Percentiles rank a stretch among this genome's conserved stretches.
These are phyloP conservation scores for Lymantria dispar DNA, from an alignment of 2,888 invertebrate species.

Conservation along the genomic window DNA sequence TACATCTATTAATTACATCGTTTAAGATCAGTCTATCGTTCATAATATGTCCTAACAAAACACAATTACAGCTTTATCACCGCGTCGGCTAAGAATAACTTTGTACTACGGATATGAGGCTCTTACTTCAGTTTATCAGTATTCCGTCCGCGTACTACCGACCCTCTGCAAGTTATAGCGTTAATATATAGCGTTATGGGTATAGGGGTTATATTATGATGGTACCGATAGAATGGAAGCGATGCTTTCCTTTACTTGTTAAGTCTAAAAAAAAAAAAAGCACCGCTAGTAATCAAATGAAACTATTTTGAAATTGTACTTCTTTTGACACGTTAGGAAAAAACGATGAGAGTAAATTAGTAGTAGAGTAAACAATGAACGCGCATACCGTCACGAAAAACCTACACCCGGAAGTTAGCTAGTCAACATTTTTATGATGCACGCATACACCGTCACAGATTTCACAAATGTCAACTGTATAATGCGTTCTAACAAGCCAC, in stretches of 20 bases:
- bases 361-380: no score
- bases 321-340: no score
- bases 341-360: no score
- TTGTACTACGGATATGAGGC: constrained; percentile 57
- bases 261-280: not conserved
- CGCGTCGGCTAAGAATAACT: constrained; percentile 4
- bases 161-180: constrained; percentile 34
- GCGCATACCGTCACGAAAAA: no score
- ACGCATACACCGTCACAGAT: no score
- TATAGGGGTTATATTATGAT: not conserved
- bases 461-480: no score
- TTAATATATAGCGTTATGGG: constrained; percentile 7
- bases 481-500: no score
- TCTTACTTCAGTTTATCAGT: constrained; percentile 39
- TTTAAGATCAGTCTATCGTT: not conserved
- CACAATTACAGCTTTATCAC: constrained; percentile 1
- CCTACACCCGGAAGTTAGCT: no score
- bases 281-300: no score
- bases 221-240: not conserved
- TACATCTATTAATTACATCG: not conserved
- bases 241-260: not conserved
- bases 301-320: no score
- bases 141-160: constrained; percentile 48
- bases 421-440: no score
- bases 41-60: constrained; percentile 1